A percentile compares a stretch with the other conserved stretches of the same genome.
Conservation (phyloP, 2,113 vertebrate species). For the Spheniscus mendiculus region DNA sequence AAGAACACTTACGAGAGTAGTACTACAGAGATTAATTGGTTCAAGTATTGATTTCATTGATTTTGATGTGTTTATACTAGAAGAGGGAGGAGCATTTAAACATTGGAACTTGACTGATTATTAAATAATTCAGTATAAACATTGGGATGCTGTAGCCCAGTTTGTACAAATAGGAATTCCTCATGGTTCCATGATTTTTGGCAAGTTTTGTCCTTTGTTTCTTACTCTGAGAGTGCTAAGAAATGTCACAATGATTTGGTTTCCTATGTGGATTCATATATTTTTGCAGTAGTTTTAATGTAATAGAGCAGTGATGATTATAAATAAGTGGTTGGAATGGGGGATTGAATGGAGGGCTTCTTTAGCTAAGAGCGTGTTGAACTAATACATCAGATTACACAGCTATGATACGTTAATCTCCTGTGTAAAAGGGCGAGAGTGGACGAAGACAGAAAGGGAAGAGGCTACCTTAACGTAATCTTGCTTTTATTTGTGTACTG, state of each 20-base stretch:
- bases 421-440: background rate
- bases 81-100: background rate
- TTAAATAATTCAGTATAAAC: background rate
- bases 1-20: background rate
- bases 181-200: background rate
- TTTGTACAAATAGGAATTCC: background rate
- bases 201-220: background rate
- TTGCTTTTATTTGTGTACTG: background rate
- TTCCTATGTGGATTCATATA: background rate
- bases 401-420: background rate
- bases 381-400: background rate
- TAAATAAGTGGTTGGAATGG: background rate
- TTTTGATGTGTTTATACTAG: background rate
- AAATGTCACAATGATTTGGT: background rate
- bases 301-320: background rate
- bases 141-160: background rate
- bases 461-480: background rate
- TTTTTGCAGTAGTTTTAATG: background rate
- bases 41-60: background rate
- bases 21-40: background rate
- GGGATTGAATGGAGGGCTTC: background rate
- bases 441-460: background rate
- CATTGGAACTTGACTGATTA: background rate
- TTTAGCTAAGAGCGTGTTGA: background rate
- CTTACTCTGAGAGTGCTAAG: background rate